These are phyloP conservation scores for Aramus guarauna DNA, from an alignment of 2,113 vertebrate genomes.

Conservation along the genomic window DNA sequence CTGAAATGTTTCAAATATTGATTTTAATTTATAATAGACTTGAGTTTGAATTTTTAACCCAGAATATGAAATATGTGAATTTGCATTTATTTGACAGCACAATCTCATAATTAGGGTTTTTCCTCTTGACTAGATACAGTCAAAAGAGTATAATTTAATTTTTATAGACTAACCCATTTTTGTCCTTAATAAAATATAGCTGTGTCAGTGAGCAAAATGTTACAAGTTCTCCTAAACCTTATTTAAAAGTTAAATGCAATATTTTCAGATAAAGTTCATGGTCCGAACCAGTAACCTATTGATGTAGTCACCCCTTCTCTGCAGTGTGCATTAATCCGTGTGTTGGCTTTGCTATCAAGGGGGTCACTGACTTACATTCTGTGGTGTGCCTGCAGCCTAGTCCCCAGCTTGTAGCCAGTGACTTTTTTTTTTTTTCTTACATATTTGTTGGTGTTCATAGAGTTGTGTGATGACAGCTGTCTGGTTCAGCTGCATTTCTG, in stretches of 20 bases:
- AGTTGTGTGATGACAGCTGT: neutral
- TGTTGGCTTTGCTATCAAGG: constrained; percentile 21
- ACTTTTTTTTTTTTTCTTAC: neutral
- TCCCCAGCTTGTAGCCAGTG: neutral
- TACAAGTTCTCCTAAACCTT: constrained; percentile 47
- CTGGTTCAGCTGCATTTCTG: neutral
- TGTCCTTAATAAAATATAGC: constrained; percentile 59
- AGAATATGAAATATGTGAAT: constrained; percentile 62
- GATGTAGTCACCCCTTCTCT: constrained; percentile 24
- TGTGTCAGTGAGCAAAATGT: constrained; percentile 53
- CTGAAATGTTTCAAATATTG: constrained; percentile 63
- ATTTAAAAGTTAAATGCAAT: constrained; percentile 58
- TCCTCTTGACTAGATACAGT: constrained; percentile 70
- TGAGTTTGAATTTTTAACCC: constrained; percentile 64
- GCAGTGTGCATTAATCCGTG: constrained; percentile 1
- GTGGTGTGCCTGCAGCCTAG: neutral
- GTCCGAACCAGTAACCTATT: constrained; percentile 25
- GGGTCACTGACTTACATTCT: neutral
- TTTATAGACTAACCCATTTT: constrained; percentile 71
- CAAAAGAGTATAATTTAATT: constrained; percentile 71
- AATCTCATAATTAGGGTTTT: constrained; percentile 71
- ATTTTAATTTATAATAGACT: constrained; percentile 66
- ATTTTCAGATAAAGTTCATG: constrained; percentile 43
- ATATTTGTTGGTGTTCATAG: neutral
- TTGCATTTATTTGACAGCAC: constrained; percentile 73